Conservation (phyloP, 2,797 vertebrate species). For the Distichodus sexfasciatus region DNA sequence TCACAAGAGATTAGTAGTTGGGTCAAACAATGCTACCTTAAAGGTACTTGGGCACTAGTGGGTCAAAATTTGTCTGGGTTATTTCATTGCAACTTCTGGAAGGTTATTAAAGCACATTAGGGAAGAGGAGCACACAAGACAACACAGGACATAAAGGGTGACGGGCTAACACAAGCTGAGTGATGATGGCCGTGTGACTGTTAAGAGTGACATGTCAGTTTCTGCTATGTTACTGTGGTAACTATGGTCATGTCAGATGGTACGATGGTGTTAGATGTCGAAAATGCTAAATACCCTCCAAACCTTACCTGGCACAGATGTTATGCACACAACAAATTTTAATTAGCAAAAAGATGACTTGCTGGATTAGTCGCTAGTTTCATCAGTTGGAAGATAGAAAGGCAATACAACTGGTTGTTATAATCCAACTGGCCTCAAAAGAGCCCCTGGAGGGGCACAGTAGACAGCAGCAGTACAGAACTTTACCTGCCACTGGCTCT, state of each 20-base stretch:
- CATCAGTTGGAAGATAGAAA: slow-evolving; percentile 53
- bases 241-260: slow-evolving; percentile 4
- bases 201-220: slow-evolving; percentile 17
- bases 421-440: slow-evolving; percentile 55
- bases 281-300: slow-evolving; percentile 22
- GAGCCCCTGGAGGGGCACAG: slow-evolving; percentile 16
- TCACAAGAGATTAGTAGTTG: too few relatives aligned
- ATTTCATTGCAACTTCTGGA: background rate
- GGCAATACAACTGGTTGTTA: slow-evolving; percentile 70
- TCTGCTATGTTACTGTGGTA: background rate
- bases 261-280: slow-evolving; percentile 33
- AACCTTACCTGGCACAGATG: slow-evolving; percentile 37
- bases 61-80: background rate
- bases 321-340: slow-evolving; percentile 24
- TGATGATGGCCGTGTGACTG: slow-evolving; percentile 42
- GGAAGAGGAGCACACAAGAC: slow-evolving; percentile 33
- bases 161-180: slow-evolving; percentile 16
- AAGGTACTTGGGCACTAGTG: too few relatives aligned
- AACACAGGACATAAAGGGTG: slow-evolving; percentile 27
- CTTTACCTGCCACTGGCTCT: slow-evolving; percentile 86
- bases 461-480: slow-evolving; percentile 3
- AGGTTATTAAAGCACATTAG: background rate
- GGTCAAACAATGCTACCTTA: too few relatives aligned
- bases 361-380: slow-evolving; percentile 44
- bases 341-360: slow-evolving; percentile 20